Evolutionary conservation across 2,888 invertebrate genomes (phyloP).

Genomic region (Pecten maximus): DNA sequence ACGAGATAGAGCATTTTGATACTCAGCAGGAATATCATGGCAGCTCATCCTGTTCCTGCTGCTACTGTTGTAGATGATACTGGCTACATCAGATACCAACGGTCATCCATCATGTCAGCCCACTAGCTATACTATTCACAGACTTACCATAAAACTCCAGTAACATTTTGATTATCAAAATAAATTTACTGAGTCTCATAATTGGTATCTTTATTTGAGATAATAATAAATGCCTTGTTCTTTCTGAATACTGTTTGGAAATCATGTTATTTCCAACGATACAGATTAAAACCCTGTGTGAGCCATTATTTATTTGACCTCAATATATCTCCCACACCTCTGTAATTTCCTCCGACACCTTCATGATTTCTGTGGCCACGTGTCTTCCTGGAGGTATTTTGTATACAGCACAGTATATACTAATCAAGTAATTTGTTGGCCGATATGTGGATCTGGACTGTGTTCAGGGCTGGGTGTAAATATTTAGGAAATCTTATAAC

Average conservation of each 20-base stretch:
- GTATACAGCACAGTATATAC: not conserved
- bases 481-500: constrained; percentile 7
- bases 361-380: not conserved
- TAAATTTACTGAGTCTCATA: no score
- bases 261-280: no score
- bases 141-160: not conserved
- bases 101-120: not conserved
- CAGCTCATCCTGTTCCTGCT: not conserved
- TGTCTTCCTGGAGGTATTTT: not conserved
- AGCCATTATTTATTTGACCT: no score
- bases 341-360: no score
- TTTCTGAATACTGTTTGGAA: no score
- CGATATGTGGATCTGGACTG: not conserved
- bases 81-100: not conserved
- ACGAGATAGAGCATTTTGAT: not conserved
- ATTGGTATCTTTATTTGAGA: no score
- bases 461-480: not conserved
- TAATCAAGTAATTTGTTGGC: not conserved
- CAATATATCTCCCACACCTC: no score
- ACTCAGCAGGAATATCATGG: not conserved
- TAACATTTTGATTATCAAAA: not conserved
- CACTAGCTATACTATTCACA: not conserved
- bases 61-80: not conserved
- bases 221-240: no score
- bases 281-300: no score